Evolutionary conservation across 2,888 invertebrate species (phyloP), one percentile per base, ranked within the genome.

Genomic region (Tetragonula carbonaria): DNA sequence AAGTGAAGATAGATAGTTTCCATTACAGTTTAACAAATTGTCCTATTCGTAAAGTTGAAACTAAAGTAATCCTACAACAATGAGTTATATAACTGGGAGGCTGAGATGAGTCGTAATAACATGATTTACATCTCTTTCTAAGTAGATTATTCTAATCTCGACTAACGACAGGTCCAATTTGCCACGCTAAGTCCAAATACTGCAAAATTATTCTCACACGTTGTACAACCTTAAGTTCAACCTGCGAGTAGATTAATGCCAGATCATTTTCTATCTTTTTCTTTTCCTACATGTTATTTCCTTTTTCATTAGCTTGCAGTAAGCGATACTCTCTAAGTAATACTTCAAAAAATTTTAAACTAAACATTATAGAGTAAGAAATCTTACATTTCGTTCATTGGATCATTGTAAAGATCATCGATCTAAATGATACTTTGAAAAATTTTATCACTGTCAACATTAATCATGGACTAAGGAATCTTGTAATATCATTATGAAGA

Each of bases 81-180:
- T 18, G n/a, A 28, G 23, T 73, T 28, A 14, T 28, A 14, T 23
- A 18, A 45, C 28, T 28, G 28, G 0, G 3, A 18, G n/a, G 0
- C 8, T 45, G 23, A 72, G n/a, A 65, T 63, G 38, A 23, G n/a
- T 65, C 13, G 53, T 65, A 74, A 74, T 65, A 53, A 38, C 51
- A n/a, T 73, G 50, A 73, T 73, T 73, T 62, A 33, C 62, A 50
- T 50, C 62, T 50, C 59, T 50, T 59, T 50, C 51, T 62, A 72
- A 77, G 72, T 53, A 53, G 72, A 71, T 77, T 77, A 77, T 53
- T 38, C 33, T 77, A 77, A 71, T 71, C 71, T 51, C 38, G n/a
- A 77, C 23, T 71, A 62, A 73, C 45, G 55, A 55, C 50, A 73
- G 45, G n/a, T 73, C 74, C 63, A 73, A 77, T 77, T 77, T 38